These are phyloP conservation scores for Agapornis canus DNA, from an alignment of 2,797 vertebrate species.

Conservation along the genomic window DNA sequence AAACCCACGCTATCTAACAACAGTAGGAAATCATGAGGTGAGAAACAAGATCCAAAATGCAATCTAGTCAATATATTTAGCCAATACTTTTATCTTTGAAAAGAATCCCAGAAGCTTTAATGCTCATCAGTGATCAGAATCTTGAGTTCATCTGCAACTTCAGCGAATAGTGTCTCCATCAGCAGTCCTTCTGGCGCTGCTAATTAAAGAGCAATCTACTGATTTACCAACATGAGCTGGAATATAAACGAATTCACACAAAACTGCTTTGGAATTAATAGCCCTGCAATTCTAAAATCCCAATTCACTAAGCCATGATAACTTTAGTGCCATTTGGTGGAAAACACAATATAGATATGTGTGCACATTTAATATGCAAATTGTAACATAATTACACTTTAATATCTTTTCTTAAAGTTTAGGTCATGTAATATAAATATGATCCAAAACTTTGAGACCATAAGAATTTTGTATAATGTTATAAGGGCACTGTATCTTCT, in stretches of 20 bases:
- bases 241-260: constrained; percentile 11
- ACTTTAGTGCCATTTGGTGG: constrained; percentile 62
- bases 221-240: constrained; percentile 5
- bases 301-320: constrained; percentile 23
- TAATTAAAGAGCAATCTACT: constrained; percentile 39
- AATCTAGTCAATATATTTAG: neutral
- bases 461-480: neutral
- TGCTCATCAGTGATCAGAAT: constrained; percentile 1
- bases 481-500: neutral
- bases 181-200: neutral
- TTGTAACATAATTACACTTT: neutral
- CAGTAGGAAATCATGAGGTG: neutral
- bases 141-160: constrained; percentile 2
- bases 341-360: constrained; percentile 35
- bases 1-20: neutral
- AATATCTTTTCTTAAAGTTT: constrained; percentile 8
- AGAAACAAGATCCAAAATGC: neutral
- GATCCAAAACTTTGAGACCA: neutral
- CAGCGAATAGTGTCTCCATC: constrained; percentile 13
- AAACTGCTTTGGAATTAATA: constrained; percentile 61
- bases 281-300: constrained; percentile 51
- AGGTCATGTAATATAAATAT: neutral
- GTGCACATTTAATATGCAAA: constrained; percentile 13
- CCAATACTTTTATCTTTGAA: constrained; percentile 29
- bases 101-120: constrained; percentile 12